A percentile compares a stretch with the other conserved stretches of the same genome.
Conservation (phyloP, 2,797 vertebrate species). For the Lateolabrax maculatus region DNA sequence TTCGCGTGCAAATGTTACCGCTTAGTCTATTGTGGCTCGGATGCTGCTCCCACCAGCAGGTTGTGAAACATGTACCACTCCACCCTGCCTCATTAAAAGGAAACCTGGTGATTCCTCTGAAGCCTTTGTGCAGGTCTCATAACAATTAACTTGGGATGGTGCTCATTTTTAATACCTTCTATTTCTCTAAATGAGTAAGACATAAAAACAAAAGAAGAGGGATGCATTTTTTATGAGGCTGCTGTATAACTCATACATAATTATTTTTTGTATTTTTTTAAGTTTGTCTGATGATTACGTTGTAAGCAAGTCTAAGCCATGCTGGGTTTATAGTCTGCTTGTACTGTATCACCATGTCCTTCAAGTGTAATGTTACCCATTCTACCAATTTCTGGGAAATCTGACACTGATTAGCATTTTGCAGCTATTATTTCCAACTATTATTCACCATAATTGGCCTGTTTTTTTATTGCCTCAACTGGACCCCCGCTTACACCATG, state of each 20-base stretch:
- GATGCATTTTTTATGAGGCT: neutral
- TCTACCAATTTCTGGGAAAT: constrained; percentile 38
- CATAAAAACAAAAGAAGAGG: neutral
- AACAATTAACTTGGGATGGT: neutral
- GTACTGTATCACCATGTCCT: neutral
- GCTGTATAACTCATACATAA: neutral
- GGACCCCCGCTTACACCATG: constrained; percentile 9
- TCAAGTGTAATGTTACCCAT: neutral
- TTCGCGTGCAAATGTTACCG: constrained; percentile 43
- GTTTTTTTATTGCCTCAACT: constrained; percentile 11
- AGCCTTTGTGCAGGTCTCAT: constrained; percentile 6
- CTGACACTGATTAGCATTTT: neutral
- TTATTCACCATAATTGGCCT: constrained; percentile 9
- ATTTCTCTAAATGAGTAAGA: neutral
- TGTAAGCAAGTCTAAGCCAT: neutral
- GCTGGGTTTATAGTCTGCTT: constrained; percentile 20
- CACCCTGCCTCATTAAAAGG: constrained; percentile 7
- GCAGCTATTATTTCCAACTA: constrained; percentile 17
- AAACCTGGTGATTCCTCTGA: neutral
- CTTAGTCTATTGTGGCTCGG: constrained; percentile 29
- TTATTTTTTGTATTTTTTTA: neutral
- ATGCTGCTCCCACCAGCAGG: constrained; percentile 26
- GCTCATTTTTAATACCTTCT: neutral
- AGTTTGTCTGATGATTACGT: neutral
- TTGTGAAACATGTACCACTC: constrained; percentile 32